These are phyloP conservation scores for Agriotes lineatus DNA, from an alignment of 2,888 invertebrate species.

Conservation along the genomic window DNA sequence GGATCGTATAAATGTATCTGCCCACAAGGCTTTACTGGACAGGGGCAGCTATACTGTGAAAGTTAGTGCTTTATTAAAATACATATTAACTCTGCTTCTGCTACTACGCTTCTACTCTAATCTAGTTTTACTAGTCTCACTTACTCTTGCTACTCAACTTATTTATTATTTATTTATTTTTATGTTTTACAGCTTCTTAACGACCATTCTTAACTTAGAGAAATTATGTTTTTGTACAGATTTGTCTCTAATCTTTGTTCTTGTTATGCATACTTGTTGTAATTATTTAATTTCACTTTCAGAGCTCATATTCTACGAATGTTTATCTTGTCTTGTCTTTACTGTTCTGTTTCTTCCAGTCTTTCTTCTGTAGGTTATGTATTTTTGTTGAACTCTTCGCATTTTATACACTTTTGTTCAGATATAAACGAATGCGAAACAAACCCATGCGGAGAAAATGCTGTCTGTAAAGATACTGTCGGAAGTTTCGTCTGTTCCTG, in stretches of 20 bases:
- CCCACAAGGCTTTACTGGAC: slow-evolving; percentile 81
- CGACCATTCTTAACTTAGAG: slow-evolving; percentile 20
- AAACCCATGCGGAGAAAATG: slow-evolving; percentile 89
- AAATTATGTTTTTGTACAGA: slow-evolving; percentile 44
- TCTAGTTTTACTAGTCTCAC: slow-evolving; percentile 3
- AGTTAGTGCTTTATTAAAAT: slow-evolving; percentile 71
- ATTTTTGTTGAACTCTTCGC: slow-evolving; percentile 48
- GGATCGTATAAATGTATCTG: slow-evolving; percentile 85
- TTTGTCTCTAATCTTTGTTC: slow-evolving; percentile 64
- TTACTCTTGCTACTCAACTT: slow-evolving; percentile 13
- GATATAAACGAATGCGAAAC: slow-evolving; percentile 94
- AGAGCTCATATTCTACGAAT: slow-evolving; percentile 54
- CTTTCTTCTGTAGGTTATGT: slow-evolving; percentile 61
- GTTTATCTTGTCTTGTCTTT: slow-evolving; percentile 59
- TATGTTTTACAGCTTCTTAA: slow-evolving; percentile 65
- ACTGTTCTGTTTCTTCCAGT: slow-evolving; percentile 66
- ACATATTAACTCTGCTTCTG: slow-evolving; percentile 24
- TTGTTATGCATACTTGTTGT: slow-evolving; percentile 52
- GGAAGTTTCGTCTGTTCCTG: slow-evolving; percentile 92
- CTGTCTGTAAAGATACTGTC: slow-evolving; percentile 88
- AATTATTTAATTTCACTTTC: slow-evolving; percentile 57
- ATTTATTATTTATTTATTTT: slow-evolving; percentile 29
- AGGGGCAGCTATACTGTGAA: slow-evolving; percentile 81
- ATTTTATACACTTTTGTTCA: slow-evolving; percentile 65
- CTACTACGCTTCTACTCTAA: slow-evolving; percentile 18